Evolutionary conservation across 2,888 invertebrate genomes (phyloP).

Genomic region (Sceliomorpha sp.): DNA sequence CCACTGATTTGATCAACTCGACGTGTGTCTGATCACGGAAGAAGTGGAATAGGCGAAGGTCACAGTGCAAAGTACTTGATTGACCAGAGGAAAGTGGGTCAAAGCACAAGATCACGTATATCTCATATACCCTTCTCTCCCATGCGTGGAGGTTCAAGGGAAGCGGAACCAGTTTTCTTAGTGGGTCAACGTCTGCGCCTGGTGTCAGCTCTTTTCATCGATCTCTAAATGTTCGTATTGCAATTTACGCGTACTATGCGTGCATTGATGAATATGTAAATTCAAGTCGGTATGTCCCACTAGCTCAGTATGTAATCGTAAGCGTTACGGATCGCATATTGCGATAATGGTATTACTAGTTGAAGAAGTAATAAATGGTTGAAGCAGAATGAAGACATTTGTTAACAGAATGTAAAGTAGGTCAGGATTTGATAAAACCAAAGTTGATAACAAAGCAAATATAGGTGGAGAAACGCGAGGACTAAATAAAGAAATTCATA

Average conservation of each 20-base stretch:
- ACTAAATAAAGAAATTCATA: no score
- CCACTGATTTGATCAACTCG: constrained; percentile 22
- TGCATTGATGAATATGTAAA: constrained; percentile 46
- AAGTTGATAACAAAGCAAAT: constrained; percentile 15
- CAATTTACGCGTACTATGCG: constrained; percentile 47
- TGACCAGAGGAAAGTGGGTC: constrained; percentile 76
- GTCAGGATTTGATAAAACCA: constrained; percentile 41
- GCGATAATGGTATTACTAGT: constrained; percentile 20
- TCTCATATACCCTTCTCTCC: constrained; percentile 51
- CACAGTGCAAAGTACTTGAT: constrained; percentile 68
- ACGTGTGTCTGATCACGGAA: constrained; percentile 17
- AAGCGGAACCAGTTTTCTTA: constrained; percentile 78
- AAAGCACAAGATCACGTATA: constrained; percentile 72
- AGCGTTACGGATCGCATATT: constrained; percentile 47
- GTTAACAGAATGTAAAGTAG: constrained; percentile 32
- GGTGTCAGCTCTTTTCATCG: constrained; percentile 59
- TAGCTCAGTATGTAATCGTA: constrained; percentile 39
- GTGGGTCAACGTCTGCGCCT: constrained; percentile 77
- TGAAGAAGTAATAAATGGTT: constrained; percentile 13
- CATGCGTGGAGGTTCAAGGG: constrained; percentile 66
- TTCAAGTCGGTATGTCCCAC: constrained; percentile 28
- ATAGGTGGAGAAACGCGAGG: neutral
- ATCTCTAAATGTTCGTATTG: constrained; percentile 50
- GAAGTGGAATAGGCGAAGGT: constrained; percentile 70
- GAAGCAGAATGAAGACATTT: constrained; percentile 18